Evolutionary conservation across 2,797 vertebrate genomes (phyloP).

Genomic region (Microcaecilia unicolor): DNA sequence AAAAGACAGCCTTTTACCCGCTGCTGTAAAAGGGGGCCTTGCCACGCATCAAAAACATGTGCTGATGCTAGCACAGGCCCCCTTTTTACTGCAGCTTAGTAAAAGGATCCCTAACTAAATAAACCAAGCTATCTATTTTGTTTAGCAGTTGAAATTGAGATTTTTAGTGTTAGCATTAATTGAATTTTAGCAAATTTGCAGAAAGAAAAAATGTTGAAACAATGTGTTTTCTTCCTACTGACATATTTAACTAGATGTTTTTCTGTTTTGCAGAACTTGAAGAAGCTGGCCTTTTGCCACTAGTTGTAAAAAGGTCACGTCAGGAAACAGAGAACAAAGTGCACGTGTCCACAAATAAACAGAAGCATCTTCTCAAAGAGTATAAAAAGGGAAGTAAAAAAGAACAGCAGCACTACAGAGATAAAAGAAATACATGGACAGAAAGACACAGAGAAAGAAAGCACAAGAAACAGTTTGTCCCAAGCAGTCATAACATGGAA

Average conservation of each 20-base stretch:
- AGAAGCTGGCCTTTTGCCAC: slow-evolving; percentile 45
- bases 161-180: no score
- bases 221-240: background rate
- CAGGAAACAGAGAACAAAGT: background rate
- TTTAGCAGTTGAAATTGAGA: no score
- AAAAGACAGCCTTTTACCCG: no score
- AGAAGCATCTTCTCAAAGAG: slow-evolving; percentile 20
- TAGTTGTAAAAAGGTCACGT: background rate
- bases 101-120: no score
- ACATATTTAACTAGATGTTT: slow-evolving; percentile 6
- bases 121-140: no score
- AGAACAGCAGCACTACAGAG: background rate
- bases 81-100: no score
- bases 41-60: no score
- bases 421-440: background rate
- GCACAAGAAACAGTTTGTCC: background rate
- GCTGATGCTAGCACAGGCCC: no score
- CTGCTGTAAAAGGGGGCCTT: no score
- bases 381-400: slow-evolving; percentile 1
- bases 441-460: slow-evolving; percentile 1
- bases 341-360: slow-evolving; percentile 5
- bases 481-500: background rate
- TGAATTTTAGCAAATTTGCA: no score
- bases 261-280: slow-evolving; percentile 52
- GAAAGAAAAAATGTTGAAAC: no score